Conservation (phyloP, 1,140 invertebrate genomes). For the Polyergus mexicanus region DNA sequence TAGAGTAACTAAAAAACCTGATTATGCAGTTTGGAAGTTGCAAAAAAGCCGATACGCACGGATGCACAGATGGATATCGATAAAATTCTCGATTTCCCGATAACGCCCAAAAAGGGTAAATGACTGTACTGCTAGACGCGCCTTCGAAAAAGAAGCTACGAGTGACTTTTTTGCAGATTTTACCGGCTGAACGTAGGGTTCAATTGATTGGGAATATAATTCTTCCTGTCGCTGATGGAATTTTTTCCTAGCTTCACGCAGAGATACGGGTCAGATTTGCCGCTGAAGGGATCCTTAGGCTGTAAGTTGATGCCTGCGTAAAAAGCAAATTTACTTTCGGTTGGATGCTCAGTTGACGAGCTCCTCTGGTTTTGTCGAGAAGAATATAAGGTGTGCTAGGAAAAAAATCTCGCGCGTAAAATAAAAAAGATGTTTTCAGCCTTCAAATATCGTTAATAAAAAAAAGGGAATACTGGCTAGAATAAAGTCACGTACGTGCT, state of each 20-base stretch:
- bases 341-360: not conserved
- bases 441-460: not conserved
- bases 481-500: not conserved
- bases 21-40: constrained; percentile 17
- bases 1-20: constrained; percentile 10
- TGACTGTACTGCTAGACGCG: not conserved
- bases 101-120: constrained; percentile 14
- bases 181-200: constrained; percentile 96
- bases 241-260: constrained; percentile 90
- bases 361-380: not conserved
- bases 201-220: constrained; percentile 92
- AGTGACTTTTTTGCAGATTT: constrained; percentile 1
- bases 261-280: constrained; percentile 93
- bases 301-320: constrained; percentile 89
- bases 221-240: constrained; percentile 90
- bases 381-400: not conserved
- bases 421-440: not conserved
- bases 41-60: constrained; percentile 28
- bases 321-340: constrained; percentile 31
- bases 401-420: not conserved
- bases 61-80: constrained; percentile 51
- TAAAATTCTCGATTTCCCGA: constrained; percentile 33
- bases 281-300: constrained; percentile 90
- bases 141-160: constrained; percentile 1
- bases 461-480: not conserved